Evolutionary conservation across 2,888 invertebrate genomes (phyloP).

Genomic region (Nemotelus nigrinus): DNA sequence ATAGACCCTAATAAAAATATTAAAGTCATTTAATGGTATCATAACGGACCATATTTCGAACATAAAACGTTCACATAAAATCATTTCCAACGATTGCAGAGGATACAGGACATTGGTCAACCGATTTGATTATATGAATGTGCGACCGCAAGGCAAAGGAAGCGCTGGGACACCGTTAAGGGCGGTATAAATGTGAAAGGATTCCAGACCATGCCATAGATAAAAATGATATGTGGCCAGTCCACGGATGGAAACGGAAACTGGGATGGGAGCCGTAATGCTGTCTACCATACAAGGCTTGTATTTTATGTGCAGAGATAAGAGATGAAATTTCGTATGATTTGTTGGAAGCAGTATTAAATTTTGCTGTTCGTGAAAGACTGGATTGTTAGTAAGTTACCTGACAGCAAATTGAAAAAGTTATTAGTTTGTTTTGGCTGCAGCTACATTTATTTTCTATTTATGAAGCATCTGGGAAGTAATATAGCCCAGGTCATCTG

Average conservation of each 20-base stretch:
- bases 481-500: too few relatives aligned
- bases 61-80: conserved; percentile 50
- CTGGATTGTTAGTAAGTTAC: background rate
- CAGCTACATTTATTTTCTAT: too few relatives aligned
- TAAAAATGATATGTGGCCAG: conserved; percentile 49
- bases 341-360: conserved; percentile 26
- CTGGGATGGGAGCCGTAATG: conserved; percentile 28
- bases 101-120: conserved; percentile 40
- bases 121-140: conserved; percentile 35
- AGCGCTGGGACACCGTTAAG: background rate
- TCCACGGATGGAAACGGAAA: background rate
- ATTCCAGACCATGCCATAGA: conserved; percentile 37
- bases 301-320: conserved; percentile 21
- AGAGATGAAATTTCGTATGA: conserved; percentile 28
- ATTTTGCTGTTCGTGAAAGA: conserved; percentile 3
- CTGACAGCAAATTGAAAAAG: conserved; percentile 16
- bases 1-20: conserved; percentile 49
- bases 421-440: too few relatives aligned
- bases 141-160: conserved; percentile 19
- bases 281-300: background rate
- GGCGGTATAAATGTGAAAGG: conserved; percentile 20
- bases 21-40: conserved; percentile 47
- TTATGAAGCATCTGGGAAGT: too few relatives aligned
- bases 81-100: conserved; percentile 41
- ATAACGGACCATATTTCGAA: conserved; percentile 47